A percentile compares a stretch with the other conserved stretches of the same genome.
phyloP scores from a whole-genome alignment of 2,888 invertebrate genomes.

The Plemyria rubiginata region DNA sequence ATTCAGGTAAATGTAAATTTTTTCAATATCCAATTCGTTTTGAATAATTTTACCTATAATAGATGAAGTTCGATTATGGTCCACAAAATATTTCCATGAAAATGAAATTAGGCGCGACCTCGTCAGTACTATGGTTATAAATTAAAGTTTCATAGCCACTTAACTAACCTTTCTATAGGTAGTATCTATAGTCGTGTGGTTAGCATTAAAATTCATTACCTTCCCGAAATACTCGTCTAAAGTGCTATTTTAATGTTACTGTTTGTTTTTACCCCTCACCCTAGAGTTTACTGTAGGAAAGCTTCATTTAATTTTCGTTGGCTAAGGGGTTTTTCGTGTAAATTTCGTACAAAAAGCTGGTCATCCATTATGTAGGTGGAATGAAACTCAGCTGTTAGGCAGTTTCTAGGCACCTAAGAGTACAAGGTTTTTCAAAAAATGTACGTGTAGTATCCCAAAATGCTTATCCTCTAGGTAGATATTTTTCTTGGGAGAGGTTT shows the following conservation, averaged over 20 bases:
- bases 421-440: no score
- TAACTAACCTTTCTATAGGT: background rate
- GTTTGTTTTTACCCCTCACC: constrained; percentile 27
- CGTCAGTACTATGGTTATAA: no score
- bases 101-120: no score
- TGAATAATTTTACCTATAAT: no score
- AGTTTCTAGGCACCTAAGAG: no score
- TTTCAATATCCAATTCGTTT: no score
- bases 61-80: no score
- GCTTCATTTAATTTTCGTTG: constrained; percentile 30
- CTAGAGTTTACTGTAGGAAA: constrained; percentile 11
- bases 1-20: no score
- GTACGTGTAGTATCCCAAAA: no score
- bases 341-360: constrained; percentile 16
- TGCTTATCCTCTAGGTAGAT: no score
- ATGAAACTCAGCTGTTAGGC: constrained; percentile 5
- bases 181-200: constrained; percentile 3
- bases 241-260: constrained; percentile 25
- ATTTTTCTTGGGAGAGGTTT: no score
- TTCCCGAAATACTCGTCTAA: background rate
- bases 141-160: constrained; percentile 2
- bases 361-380: constrained; percentile 6
- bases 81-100: no score
- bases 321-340: constrained; percentile 29
- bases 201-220: constrained; percentile 11